Base-by-base conservation (phyloP, 2,797 vertebrate species). In the Periophthalmus magnuspinnatus region DNA sequence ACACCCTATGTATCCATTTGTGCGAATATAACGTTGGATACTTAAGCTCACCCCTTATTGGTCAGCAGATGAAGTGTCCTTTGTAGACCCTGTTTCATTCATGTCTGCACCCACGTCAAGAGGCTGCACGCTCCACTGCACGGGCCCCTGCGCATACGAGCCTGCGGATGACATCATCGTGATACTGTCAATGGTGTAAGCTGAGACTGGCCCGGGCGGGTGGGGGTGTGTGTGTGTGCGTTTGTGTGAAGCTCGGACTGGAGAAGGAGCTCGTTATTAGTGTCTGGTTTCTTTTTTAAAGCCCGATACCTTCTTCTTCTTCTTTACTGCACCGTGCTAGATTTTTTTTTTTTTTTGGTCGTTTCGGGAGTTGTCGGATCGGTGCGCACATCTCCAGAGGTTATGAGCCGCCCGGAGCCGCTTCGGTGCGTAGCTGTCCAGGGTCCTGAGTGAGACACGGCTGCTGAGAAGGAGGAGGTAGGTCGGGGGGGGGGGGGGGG, bases 341-440 rank as follows among this genome's bases (percentile, higher is more conserved):
- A 78, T 67, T 60, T 45, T 45, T 5, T 45, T 22, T 63, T n/a
- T n/a, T n/a, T n/a, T n/a, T n/a, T n/a, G n/a, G 14, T 36, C 3
- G 38, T 61, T 69, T 28, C 41, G 6, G n/a, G 28, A 17, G 3
- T 17, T 32, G 41, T 6, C 8, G 52, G n/a, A 11, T 54, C 21
- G 52, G 55, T 16, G 22, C 22, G 55, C 75, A 32, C 64, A 77
- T 81, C 80, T 77, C 57, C 52, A 79, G 86, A 64, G 87, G 88
- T 82, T 87, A 88, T 93, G 93, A 88, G 78, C 84, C 87, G 82
- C 81, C 90, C 90, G 85, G 91, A 94, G 93, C 92, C 91, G 92
- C 92, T 87, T 86, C 87, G 91, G 92, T 94, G 92, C 93, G 91
- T 84, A 90, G 88, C 87, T 93, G 90, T 93, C 93, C 93, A 89